Evolutionary conservation across 92 coral and sea anemone species (phyloP), one percentile per base, ranked within the genome.

Genomic region (Anthopleura xanthogrammica): DNA sequence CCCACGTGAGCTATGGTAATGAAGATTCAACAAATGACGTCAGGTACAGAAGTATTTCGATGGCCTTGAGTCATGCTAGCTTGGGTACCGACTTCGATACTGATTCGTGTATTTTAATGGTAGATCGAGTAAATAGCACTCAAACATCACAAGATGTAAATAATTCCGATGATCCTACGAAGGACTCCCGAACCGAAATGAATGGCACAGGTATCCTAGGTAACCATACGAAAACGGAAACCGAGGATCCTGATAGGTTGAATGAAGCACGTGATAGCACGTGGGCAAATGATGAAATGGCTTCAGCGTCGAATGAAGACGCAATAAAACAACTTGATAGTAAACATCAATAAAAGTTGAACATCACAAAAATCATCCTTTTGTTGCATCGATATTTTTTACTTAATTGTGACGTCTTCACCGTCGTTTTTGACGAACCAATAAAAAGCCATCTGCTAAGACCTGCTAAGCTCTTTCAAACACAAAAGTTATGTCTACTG

Each of bases 31-130:
- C 41, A 4, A 52, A 76, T 76, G 58, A 76, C 29, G 39, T 20
- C 79, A 72, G 85, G 40, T 68, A 50, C 52, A 82, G 85, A 52
- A 82, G 85, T 42, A 41, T 82, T 24, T 82, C 85, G 16, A 74
- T 52, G 66, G 84, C 84, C 16, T 68, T 65, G 19, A 68, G 66
- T 68, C 76, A 68, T 0, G 65, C 84, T 0, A 68, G 77, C 17
- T 41, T 81, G 43, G 77, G 82, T 17, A 55, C 39, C 36, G 84
- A 72, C 20, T 80, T 80, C 9, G 84, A 80, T 68, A 57, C 23
- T 7, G 58, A 81, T 12, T 60, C 84, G 2, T 36, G 76, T 24
- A 24, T 41, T 39, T 55, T 68, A 16, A 66, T 71, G 60, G 65
- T 48, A 5, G 68, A 81, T 23, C 62, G 76, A 42, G 36, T 7